These are phyloP conservation scores for Bubalus kerabau DNA, from an alignment of 2,113 vertebrate species.

Conservation along the genomic window DNA sequence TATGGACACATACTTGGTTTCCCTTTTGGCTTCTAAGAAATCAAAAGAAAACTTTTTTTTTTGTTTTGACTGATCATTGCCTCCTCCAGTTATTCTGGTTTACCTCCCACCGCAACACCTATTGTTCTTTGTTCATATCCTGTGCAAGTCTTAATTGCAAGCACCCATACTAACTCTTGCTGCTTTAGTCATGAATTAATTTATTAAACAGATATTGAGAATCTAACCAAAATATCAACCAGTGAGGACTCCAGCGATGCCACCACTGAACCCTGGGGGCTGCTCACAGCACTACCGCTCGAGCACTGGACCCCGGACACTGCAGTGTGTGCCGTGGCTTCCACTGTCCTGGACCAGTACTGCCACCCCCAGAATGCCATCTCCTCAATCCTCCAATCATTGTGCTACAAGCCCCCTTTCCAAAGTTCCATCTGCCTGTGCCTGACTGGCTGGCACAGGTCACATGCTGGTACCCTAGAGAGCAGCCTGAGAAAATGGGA, in stretches of 20 bases:
- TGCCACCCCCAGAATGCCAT: neutral
- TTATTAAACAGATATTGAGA: neutral
- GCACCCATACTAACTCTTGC: neutral
- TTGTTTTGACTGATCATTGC: neutral
- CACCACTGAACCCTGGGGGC: neutral
- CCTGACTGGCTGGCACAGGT: neutral
- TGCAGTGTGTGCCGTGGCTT: neutral
- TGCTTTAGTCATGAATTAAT: neutral
- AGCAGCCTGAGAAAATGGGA: neutral
- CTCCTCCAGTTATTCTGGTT: neutral
- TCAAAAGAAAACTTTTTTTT: neutral
- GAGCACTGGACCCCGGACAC: neutral
- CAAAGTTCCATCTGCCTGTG: neutral
- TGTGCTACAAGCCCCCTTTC: neutral
- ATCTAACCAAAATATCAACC: neutral
- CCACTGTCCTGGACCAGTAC: neutral
- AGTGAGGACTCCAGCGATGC: neutral
- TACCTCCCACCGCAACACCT: neutral
- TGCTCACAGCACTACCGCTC: neutral
- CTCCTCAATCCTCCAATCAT: neutral
- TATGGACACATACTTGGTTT: slow-evolving; percentile 20
- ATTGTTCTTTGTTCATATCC: neutral
- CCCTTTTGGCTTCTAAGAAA: neutral
- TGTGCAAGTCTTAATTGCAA: neutral
- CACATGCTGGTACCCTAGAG: neutral